These are phyloP conservation scores for Catocala fraxini DNA, from an alignment of 2,888 invertebrate genomes.

Conservation along the genomic window DNA sequence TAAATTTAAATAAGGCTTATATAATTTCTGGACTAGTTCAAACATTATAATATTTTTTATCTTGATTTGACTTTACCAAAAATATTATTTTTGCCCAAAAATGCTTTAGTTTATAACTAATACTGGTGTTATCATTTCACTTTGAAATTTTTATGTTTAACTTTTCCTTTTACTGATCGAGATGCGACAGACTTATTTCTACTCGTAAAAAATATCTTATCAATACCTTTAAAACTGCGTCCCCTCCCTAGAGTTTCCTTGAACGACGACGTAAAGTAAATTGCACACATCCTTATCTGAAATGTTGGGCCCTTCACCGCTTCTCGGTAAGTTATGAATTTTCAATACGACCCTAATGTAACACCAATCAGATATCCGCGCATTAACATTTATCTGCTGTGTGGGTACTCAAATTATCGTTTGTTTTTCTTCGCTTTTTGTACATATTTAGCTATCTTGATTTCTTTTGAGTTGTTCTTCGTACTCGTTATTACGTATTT, in stretches of 20 bases:
- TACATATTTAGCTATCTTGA: no score
- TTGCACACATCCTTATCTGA: slow-evolving; percentile 72
- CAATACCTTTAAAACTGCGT: slow-evolving; percentile 16
- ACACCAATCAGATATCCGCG: slow-evolving; percentile 55
- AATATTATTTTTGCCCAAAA: no score
- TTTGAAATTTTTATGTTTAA: no score
- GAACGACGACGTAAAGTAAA: slow-evolving; percentile 65
- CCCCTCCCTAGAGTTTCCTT: slow-evolving; percentile 42
- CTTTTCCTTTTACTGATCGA: no score
- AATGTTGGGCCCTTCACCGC: slow-evolving; percentile 54
- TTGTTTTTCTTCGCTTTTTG: slow-evolving; percentile 1
- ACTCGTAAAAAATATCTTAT: background rate
- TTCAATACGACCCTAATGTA: slow-evolving; percentile 64
- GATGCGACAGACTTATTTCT: background rate
- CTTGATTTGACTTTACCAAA: no score
- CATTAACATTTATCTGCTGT: slow-evolving; percentile 58
- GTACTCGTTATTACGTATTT: no score
- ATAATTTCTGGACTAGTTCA: no score
- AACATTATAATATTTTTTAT: no score
- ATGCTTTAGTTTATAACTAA: no score
- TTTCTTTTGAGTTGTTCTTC: no score
- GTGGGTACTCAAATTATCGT: slow-evolving; percentile 22
- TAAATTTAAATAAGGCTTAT: no score
- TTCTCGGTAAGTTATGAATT: slow-evolving; percentile 68
- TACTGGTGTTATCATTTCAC: no score